phyloP scores from a whole-genome alignment of 2,113 vertebrate genomes.

The Irena cyanogastra region DNA sequence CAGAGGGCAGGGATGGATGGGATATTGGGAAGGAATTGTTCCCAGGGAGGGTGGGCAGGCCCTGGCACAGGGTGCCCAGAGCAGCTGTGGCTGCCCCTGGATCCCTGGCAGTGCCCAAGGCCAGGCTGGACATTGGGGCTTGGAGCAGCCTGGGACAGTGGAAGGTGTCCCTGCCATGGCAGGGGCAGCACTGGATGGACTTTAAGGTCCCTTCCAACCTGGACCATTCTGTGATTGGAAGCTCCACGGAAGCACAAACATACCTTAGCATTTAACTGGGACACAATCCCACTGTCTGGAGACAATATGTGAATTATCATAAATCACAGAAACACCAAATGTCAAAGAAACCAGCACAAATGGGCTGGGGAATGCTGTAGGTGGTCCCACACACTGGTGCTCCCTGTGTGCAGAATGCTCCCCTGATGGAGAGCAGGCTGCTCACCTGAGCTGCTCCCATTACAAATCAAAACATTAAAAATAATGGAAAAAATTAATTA shows the following conservation, averaged over 20 bases:
- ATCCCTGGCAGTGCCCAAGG: neutral
- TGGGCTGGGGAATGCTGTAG: neutral
- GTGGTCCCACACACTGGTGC: accelerated
- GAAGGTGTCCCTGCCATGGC: neutral
- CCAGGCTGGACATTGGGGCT: neutral
- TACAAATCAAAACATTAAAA: neutral
- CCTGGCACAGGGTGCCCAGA: neutral
- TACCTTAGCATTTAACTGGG: neutral
- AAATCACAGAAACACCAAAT: neutral
- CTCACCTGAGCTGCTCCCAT: neutral
- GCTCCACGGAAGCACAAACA: neutral
- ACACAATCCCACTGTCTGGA: neutral
- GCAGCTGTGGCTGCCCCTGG: neutral
- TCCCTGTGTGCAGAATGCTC: neutral
- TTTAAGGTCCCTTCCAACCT: neutral
- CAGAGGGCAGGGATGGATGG: neutral
- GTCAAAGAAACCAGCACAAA: neutral
- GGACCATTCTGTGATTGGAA: neutral
- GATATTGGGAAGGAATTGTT: neutral
- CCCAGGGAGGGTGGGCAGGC: neutral
- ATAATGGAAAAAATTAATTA: neutral
- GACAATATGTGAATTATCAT: neutral
- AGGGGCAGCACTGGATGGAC: accelerated
- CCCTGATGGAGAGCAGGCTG: neutral
- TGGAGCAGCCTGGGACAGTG: neutral